Conservation (phyloP, 1,140 invertebrate genomes). For the Portunus trituberculatus region DNA sequence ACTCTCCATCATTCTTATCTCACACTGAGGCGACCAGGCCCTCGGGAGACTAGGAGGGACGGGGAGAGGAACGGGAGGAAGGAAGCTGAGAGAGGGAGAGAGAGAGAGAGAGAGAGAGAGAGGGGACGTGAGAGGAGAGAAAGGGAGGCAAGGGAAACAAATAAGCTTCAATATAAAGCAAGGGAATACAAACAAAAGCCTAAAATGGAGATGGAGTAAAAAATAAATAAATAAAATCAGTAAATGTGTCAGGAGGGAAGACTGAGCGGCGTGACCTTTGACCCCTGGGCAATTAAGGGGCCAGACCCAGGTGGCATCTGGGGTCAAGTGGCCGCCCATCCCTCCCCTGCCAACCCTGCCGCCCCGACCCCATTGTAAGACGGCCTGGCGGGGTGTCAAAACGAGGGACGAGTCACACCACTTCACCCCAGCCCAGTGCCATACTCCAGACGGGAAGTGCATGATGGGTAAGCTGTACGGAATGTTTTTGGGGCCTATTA, state of each 20-base stretch:
- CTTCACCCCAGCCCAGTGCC: background rate
- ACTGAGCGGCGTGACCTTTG: background rate
- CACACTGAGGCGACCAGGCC: conserved; percentile 5
- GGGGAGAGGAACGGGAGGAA: background rate
- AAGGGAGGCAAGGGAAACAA: background rate
- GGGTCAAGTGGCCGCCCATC: background rate
- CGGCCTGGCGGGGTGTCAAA: background rate
- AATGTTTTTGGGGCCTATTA: too few species aligned
- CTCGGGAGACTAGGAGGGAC: background rate
- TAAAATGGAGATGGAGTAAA: background rate
- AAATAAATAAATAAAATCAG: background rate
- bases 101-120: background rate
- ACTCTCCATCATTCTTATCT: conserved; percentile 37
- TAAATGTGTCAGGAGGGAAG: background rate
- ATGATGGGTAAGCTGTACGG: too few species aligned
- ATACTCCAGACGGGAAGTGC: background rate
- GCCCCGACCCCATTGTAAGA: background rate
- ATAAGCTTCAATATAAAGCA: conserved; percentile 1
- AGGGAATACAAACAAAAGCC: background rate
- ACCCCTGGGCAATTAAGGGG: background rate
- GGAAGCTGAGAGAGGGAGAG: background rate
- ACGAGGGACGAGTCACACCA: background rate
- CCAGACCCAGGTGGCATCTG: conserved; percentile 7
- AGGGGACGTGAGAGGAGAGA: background rate
- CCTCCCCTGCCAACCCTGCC: background rate